Conservation (phyloP, 2,888 invertebrate species). For the Tenthredo mesomela region DNA sequence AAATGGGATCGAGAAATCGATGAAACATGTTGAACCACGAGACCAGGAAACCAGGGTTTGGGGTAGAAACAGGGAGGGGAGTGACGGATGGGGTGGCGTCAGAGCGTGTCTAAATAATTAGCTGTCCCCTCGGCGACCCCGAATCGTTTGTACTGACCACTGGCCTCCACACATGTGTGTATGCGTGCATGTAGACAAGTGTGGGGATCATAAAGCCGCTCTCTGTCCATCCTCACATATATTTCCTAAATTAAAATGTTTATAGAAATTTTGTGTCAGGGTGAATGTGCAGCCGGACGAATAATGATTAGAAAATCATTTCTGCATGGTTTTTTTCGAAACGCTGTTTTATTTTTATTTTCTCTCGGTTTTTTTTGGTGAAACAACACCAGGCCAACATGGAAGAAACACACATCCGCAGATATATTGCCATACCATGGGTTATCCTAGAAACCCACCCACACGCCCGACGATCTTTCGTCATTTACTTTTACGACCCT, state of each 20-base stretch:
- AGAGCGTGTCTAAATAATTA: slow-evolving; percentile 78
- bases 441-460: slow-evolving; percentile 3
- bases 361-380: not conserved
- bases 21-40: slow-evolving; percentile 26
- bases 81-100: slow-evolving; percentile 76
- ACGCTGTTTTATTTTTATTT: not conserved
- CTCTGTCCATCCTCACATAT: not conserved
- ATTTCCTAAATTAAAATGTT: not conserved
- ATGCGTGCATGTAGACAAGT: not conserved
- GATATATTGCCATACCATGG: not conserved
- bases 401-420: not conserved
- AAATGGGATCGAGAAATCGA: slow-evolving; percentile 34
- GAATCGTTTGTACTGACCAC: slow-evolving; percentile 74
- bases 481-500: slow-evolving; percentile 70
- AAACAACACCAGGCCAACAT: not conserved
- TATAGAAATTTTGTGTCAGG: not conserved
- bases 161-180: not conserved
- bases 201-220: not conserved
- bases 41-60: slow-evolving; percentile 38
- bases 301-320: not conserved
- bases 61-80: slow-evolving; percentile 60
- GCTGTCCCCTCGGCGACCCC: slow-evolving; percentile 75
- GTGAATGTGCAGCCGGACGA: not conserved
- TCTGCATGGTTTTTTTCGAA: not conserved
- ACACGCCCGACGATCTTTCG: slow-evolving; percentile 59